Base-by-base conservation (phyloP, 1,140 invertebrate species). In the Brachionus sp. region DNA sequence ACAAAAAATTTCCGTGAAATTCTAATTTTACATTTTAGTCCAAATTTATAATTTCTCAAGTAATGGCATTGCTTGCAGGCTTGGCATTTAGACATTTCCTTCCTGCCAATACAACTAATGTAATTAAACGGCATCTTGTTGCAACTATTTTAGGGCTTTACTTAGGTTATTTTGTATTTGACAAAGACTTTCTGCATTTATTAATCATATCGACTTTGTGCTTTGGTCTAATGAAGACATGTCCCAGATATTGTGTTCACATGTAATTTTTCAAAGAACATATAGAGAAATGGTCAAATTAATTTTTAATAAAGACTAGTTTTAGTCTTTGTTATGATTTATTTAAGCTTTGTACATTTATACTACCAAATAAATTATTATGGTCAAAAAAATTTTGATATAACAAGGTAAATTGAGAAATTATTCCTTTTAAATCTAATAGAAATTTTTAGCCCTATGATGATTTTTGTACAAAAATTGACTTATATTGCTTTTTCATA, bases 401-500 rank as follows among this genome's bases (percentile, higher is more conserved):
- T 98, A 84, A 97, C 95, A 86, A 94, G 94, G 94, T 90, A 86
- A 86, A 84, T 78, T 64, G 5, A 66, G 12, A 16, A 35, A 25
- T 42, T 66, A 5, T 4, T n/a, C 25, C 25, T 0, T 6, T 46
- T 82, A 9, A 25, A 46, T 44, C 3, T 7, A 25, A 42, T 80
- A 25, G 42, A 9, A 2, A 23, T 25, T 78, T 68, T 23, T 87
- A 95, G 95, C 91, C 88, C 96, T 92, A 64, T 98, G 84, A 98
- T 98, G 97, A 94, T 98, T 16, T 93, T 95, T 84, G 95, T 94
- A 2, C 95, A 98, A 89, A 96, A 97, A 90, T 92, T 97, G 10
- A 96, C 95, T 37, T 94, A 93, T 86, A 88, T 98, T 46, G 96
- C 95, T 0, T 98, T 95, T 89, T 93, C 92, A 86, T 88, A 98